Evolutionary conservation across 2,888 invertebrate species (phyloP), one percentile per base, ranked within the genome.

Genomic region (Aromia moschata): DNA sequence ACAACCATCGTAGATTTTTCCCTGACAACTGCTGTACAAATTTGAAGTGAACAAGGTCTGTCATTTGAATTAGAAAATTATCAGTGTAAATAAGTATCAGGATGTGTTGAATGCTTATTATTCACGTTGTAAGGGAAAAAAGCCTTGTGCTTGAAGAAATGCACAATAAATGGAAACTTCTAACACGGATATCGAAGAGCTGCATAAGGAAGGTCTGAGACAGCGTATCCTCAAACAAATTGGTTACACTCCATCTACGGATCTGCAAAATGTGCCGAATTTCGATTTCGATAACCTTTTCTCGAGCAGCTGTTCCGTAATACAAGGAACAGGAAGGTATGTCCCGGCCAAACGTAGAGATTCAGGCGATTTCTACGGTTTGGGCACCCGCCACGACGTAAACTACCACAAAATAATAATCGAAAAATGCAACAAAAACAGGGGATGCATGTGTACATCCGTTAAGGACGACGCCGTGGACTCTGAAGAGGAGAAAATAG

Each of bases 381-480:
- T 15, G 3, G 25, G 31, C 20, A 16, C 9, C 4, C 52, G 41
- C 1, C 52, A 52, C 1, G 16, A 30, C 2, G n/a, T 41, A 1
- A 14, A 52, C 31, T 52, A 41, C 4, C 40, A 12, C 9, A 40
- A 30, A 52, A 17, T 41, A 30, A 15, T 52, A 9, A 17, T 52
- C 3, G 30, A 15, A 41, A 40, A 14, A 12, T 31, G 41, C 14
- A 40, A 41, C 11, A 7, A 11, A 41, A 41, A 52, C n/a, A 52
- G 31, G 7, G 52, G 41, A 52, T 52, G 52, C 15, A 30, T 41
- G 31, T 52, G 52, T 12, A 52, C 40, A 52, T 38, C 49, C 7
- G 7, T 11, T 17, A 30, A 5, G 25, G 25, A 44, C 5, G 30
- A 14, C 14, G 25, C 14, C 15, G 30, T n/a, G n/a, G n/a, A n/a